Evolutionary conservation across 2,113 vertebrate genomes (phyloP), one percentile per base, ranked within the genome.

Genomic region (Phrynosoma platyrhinos): DNA sequence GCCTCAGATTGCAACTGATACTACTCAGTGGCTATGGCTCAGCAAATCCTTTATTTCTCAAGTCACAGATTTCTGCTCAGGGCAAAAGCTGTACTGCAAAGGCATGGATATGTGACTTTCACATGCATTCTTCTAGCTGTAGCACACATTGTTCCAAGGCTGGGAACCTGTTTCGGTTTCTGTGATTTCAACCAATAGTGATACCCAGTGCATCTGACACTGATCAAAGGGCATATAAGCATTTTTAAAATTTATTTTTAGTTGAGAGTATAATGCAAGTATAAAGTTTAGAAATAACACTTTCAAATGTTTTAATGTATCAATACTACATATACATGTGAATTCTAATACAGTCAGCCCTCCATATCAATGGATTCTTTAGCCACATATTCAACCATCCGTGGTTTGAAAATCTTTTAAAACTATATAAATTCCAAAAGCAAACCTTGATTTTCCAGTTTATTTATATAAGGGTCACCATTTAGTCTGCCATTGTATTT

Each of bases 41-140:
- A 88, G 40, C 30, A 77, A n/a, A 47, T 20, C 27, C 62, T 85
- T 85, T 85, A 78, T 88, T 82, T 87, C 30, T 25, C 62, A 52
- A 76, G 80, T 53, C n/a, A 52, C 71, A 82, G 14, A 27, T 66
- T 55, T 53, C 13, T 18, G 58, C 80, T 77, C 20, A 53, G 58
- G 58, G 71, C 55, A 82, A 40, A 53, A 36, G 30, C 32, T 58
- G 72, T 80, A 32, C 69, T 80, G 32, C 47, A 58, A 62, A 87
- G 66, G 21, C 4, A 32, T 9, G 36, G 27, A 72, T 30, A 20
- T 87, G 79, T 36, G 18, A 53, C 58, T 83, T 53, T 36, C 9
- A 27, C 53, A 14, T 77, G 18, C 23, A 40, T 58, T 53, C 21
- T 75, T 25, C 68, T 47, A 47, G 47, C 47, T 18, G 58, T 52